phyloP scores from a whole-genome alignment of 2,888 invertebrate genomes.

The Epinotia bilunana region DNA sequence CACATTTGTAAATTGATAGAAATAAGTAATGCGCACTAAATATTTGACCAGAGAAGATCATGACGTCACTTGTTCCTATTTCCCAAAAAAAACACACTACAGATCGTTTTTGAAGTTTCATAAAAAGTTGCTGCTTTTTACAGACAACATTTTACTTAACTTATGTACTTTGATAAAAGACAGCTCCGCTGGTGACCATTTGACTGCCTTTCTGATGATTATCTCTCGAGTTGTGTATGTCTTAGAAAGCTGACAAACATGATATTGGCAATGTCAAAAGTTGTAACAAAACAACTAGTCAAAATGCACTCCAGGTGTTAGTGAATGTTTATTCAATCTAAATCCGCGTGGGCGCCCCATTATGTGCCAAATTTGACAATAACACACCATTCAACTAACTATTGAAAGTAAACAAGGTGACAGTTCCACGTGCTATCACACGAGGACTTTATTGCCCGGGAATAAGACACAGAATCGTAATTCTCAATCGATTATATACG shows the following conservation, averaged over 20 bases:
- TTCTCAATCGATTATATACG: background rate
- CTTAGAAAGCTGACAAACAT: background rate
- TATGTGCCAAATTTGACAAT: constrained; percentile 54
- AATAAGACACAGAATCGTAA: constrained; percentile 11
- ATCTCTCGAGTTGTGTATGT: background rate
- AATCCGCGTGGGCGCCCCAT: constrained; percentile 45
- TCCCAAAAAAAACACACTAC: no score
- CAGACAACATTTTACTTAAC: no score
- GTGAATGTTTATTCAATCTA: constrained; percentile 18
- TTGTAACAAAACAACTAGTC: constrained; percentile 18
- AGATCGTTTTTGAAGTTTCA: no score
- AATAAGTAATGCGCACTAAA: no score
- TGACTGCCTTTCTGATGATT: no score
- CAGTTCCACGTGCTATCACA: constrained; percentile 46
- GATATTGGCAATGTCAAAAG: constrained; percentile 1
- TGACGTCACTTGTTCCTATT: no score
- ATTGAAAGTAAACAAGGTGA: constrained; percentile 58
- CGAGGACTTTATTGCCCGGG: constrained; percentile 41
- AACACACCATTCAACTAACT: constrained; percentile 51
- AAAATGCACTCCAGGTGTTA: constrained; percentile 13
- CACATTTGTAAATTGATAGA: no score
- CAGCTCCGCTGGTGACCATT: no score
- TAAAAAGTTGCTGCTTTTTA: no score
- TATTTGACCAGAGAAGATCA: no score
- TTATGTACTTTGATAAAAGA: no score